These are phyloP conservation scores for Fragum fragum DNA, from an alignment of 2,888 invertebrate genomes.

Conservation along the genomic window DNA sequence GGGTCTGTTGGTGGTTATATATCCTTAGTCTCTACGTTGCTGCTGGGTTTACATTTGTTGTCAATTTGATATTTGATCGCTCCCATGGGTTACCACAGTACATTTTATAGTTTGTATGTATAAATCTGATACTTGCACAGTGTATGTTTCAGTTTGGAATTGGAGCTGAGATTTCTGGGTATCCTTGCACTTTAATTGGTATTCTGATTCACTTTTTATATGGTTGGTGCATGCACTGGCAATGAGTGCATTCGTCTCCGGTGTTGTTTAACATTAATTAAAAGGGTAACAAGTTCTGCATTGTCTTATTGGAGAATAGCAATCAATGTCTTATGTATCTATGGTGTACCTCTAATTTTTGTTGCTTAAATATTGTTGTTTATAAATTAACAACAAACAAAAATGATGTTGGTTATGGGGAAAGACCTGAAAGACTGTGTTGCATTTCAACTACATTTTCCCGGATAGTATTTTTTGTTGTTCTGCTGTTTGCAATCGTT, in stretches of 20 bases:
- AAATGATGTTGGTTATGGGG: not conserved
- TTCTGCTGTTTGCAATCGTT: not conserved
- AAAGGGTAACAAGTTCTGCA: not conserved
- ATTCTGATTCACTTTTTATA: not conserved
- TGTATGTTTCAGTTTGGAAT: constrained; percentile 1
- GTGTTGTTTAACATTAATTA: not conserved
- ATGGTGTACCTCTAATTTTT: not conserved
- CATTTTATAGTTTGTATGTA: constrained; percentile 5
- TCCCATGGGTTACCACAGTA: not conserved
- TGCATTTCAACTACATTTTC: not conserved
- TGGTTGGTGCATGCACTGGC: constrained; percentile 1
- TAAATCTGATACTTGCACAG: constrained; percentile 15
- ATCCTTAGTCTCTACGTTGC: not conserved
- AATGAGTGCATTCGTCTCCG: constrained; percentile 15
- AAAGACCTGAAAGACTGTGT: not conserved
- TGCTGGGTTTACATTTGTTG: not conserved
- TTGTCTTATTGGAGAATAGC: not conserved
- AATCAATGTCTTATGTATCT: not conserved
- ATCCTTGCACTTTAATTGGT: not conserved
- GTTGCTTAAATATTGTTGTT: constrained; percentile 2
- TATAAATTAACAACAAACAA: not conserved
- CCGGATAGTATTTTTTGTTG: not conserved
- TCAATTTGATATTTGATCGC: not conserved
- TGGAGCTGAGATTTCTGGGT: not conserved
- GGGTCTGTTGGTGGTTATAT: not conserved